Evolutionary conservation across 2,113 vertebrate genomes (phyloP).

Genomic region (Thunnus thynnus): DNA sequence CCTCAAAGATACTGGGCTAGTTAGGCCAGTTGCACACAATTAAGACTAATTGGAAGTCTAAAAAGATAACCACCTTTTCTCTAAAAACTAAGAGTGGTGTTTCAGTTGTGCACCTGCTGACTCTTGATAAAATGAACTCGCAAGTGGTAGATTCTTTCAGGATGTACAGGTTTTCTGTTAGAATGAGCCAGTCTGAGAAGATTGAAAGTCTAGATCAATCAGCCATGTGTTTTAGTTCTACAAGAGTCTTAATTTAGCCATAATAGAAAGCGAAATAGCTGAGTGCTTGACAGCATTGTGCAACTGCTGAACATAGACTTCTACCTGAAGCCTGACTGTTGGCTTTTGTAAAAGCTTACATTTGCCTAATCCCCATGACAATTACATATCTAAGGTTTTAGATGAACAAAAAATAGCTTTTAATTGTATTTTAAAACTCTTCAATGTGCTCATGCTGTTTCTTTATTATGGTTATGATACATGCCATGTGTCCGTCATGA

Average conservation of each 20-base stretch:
- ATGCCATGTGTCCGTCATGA: too few species aligned
- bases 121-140: neutral
- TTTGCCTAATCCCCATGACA: neutral
- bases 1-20: too few species aligned
- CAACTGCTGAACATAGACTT: too few species aligned
- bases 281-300: too few species aligned
- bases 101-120: too few species aligned
- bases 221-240: neutral
- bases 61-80: too few species aligned
- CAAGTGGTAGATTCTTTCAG: neutral
- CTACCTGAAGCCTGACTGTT: neutral
- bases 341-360: conserved; percentile 1
- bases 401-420: neutral
- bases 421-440: neutral
- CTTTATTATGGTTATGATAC: too few species aligned
- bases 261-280: too few species aligned
- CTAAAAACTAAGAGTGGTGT: too few species aligned
- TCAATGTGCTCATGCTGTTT: too few species aligned
- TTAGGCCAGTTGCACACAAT: too few species aligned
- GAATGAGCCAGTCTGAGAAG: neutral
- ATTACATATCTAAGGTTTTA: neutral
- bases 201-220: neutral
- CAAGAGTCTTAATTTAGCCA: neutral
- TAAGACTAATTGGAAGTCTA: too few species aligned
- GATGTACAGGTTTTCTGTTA: neutral